Evolutionary conservation across 2,888 invertebrate genomes (phyloP), one percentile per base, ranked within the genome.

Genomic region (Sesia apiformis): DNA sequence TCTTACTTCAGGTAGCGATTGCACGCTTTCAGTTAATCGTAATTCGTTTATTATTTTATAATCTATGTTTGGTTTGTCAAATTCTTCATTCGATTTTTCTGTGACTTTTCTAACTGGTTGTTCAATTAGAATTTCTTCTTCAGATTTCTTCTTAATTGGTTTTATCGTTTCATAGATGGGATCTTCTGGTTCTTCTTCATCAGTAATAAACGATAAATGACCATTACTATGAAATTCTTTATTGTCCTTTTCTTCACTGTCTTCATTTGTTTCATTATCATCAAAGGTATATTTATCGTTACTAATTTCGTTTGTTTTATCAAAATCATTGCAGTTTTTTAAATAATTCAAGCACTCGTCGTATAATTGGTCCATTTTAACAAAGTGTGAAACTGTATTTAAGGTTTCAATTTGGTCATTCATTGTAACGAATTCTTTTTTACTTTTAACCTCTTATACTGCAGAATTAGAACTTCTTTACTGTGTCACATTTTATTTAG

Each of bases 341-440:
- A 89, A 72, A 66, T 87, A 89, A 49, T 64, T 72, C 0, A 89
- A 58, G 63, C 88, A 88, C 65, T 89, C 88, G 7, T 85, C 81
- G 59, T 89, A 89, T 0, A 89, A 57, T 63, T 78, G 61, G 55
- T 82, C 74, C n/a, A 89, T 70, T 75, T 81, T 61, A 40, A 75
- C 66, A 51, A 70, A 84, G 55, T 86, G 8, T 46, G 23, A 23
- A 23, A 2, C 23, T 23, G 23, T 23, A 23, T 23, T 23, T 23
- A 23, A 23, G 1, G 23, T 23, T 23, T 23, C 2, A 23, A 23
- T 23, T 23, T 23, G 23, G 23, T 23, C 23, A 23, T 23, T 23
- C 23, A 23, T 23, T 23, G 23, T 23, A 23, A 23, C 23, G 23
- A 23, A 23, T 23, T 23, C n/a, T 23, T 23, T 23, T 23, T 23